These are phyloP conservation scores for Macquaria ambigua DNA, from an alignment of 2,113 vertebrate genomes.

Conservation along the genomic window DNA sequence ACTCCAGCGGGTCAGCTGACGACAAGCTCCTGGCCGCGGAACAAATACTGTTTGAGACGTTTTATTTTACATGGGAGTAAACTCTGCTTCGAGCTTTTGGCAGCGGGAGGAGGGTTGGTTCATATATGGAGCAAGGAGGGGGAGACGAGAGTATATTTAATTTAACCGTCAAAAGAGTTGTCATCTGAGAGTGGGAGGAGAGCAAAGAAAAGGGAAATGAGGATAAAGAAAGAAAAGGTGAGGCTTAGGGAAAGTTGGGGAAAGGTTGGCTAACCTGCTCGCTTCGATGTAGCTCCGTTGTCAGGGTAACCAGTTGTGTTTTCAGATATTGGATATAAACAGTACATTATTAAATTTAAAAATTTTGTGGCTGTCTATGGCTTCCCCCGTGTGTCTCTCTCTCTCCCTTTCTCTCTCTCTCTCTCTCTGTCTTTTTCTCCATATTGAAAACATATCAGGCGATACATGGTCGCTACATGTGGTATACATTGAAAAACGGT, in stretches of 20 bases:
- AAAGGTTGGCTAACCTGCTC: not conserved
- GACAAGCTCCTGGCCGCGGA: conserved; percentile 77
- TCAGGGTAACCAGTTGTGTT: conserved; percentile 59
- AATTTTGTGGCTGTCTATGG: conserved; percentile 14
- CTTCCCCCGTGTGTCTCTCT: conserved; percentile 32
- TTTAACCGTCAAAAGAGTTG: conserved; percentile 59
- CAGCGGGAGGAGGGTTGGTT: conserved; percentile 49
- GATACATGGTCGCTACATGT: conserved; percentile 69
- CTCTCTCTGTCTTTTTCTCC: conserved; percentile 40
- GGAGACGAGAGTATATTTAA: conserved; percentile 54
- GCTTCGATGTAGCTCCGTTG: conserved; percentile 1
- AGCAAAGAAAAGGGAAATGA: conserved; percentile 36
- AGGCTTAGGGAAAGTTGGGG: conserved; percentile 25
- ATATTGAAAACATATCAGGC: conserved; percentile 78
- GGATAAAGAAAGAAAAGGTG: conserved; percentile 47
- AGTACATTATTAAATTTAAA: conserved; percentile 52
- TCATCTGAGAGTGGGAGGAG: conserved; percentile 47
- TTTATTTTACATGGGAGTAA: conserved; percentile 67
- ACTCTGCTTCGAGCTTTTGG: conserved; percentile 66
- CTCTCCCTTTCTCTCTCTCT: conserved; percentile 23
- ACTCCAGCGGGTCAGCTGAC: conserved; percentile 77
- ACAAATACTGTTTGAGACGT: conserved; percentile 71
- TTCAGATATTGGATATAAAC: conserved; percentile 57
- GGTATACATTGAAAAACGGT: conserved; percentile 74
- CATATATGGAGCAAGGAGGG: conserved; percentile 28